Conservation (phyloP, 2,888 invertebrate species). For the Drosophila algonquin region DNA sequence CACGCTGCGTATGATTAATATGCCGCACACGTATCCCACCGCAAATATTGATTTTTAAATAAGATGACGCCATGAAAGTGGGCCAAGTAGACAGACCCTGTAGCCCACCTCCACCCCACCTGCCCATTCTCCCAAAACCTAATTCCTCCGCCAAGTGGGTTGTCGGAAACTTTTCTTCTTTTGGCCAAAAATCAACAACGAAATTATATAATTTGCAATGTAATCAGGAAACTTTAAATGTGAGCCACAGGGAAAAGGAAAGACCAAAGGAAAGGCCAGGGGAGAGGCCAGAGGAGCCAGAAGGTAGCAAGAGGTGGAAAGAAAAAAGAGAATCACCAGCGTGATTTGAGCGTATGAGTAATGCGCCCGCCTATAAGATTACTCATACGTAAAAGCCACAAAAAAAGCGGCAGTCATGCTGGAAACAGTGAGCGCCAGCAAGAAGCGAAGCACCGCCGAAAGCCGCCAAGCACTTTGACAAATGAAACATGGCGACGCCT, state of each 20-base stretch:
- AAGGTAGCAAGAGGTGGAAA: too few species aligned
- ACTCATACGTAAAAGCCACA: slow-evolving; percentile 73
- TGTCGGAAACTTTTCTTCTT: slow-evolving; percentile 37
- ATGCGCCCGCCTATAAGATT: slow-evolving; percentile 72
- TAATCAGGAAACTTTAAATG: slow-evolving; percentile 77
- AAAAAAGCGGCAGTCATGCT: slow-evolving; percentile 63
- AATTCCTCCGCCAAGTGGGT: slow-evolving; percentile 1
- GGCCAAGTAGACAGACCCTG: slow-evolving; percentile 32
- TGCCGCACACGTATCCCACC: slow-evolving; percentile 64
- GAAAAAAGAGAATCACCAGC: not conserved
- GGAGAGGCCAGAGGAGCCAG: not conserved
- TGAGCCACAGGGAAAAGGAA: slow-evolving; percentile 5
- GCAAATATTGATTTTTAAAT: slow-evolving; percentile 78
- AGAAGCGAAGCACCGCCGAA: slow-evolving; percentile 36
- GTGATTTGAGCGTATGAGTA: slow-evolving; percentile 73
- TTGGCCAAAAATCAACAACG: slow-evolving; percentile 64
- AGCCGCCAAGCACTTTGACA: slow-evolving; percentile 72
- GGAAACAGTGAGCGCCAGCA: slow-evolving; percentile 16
- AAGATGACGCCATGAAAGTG: slow-evolving; percentile 71
- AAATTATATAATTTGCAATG: slow-evolving; percentile 79
- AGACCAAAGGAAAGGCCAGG: slow-evolving; percentile 5
- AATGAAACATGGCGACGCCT: slow-evolving; percentile 68
- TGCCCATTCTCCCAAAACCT: not conserved
- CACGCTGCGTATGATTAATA: slow-evolving; percentile 75
- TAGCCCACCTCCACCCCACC: not conserved